These are phyloP conservation scores for Gnathonemus longibarbis DNA, from an alignment of 2,113 vertebrate species.

Conservation along the genomic window DNA sequence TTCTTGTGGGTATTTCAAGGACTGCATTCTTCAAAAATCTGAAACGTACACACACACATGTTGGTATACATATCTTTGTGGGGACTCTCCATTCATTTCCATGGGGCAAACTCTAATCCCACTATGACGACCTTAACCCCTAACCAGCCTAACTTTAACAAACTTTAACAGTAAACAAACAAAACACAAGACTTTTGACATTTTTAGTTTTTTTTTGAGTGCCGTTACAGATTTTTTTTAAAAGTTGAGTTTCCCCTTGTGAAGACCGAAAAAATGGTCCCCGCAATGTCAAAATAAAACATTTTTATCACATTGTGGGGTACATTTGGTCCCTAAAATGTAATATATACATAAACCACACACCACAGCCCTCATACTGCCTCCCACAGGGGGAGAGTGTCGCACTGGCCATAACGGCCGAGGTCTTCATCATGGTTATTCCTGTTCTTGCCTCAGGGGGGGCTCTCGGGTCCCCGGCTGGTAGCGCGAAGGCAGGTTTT, in stretches of 20 bases:
- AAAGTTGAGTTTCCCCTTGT: neutral
- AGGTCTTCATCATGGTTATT: neutral
- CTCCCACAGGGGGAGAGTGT: neutral
- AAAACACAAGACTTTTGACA: neutral
- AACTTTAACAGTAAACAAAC: neutral
- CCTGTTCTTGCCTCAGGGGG: neutral
- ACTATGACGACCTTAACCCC: neutral
- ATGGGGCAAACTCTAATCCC: neutral
- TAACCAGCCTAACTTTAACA: neutral
- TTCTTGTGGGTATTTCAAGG: neutral
- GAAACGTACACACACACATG: neutral
- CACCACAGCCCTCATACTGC: neutral
- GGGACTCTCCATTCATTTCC: neutral
- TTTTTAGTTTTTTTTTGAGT: neutral
- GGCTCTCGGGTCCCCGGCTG: neutral
- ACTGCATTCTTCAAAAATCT: neutral
- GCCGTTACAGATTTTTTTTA: neutral
- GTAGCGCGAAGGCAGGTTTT: neutral
- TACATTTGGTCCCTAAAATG: neutral
- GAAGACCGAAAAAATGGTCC: neutral
- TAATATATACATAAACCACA: neutral
- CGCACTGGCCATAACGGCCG: neutral
- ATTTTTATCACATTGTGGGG: neutral
- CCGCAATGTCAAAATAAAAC: neutral
- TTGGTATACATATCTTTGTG: neutral